Evolutionary conservation across 2,888 invertebrate genomes (phyloP).

Genomic region (Taphrorychus bicolor): DNA sequence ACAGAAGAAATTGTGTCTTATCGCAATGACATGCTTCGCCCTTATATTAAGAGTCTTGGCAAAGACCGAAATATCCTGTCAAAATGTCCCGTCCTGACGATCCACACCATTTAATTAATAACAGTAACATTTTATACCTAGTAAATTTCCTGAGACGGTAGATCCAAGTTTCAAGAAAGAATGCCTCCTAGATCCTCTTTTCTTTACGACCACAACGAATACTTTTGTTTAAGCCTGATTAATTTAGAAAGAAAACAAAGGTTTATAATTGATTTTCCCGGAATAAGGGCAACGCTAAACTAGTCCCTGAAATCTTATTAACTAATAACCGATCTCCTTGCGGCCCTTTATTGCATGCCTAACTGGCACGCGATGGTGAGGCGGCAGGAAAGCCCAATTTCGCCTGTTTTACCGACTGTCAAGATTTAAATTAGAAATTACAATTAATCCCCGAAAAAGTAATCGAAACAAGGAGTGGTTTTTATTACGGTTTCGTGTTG

Average conservation of each 20-base stretch:
- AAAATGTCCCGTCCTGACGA: no score
- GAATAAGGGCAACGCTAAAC: slow-evolving; percentile 8
- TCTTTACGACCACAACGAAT: no score
- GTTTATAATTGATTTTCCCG: slow-evolving; percentile 2
- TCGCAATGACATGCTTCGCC: no score
- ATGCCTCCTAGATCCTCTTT: no score
- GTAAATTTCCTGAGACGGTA: no score
- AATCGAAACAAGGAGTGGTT: slow-evolving; percentile 32
- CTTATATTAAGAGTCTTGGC: no score
- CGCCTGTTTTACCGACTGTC: slow-evolving; percentile 37
- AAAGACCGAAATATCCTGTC: no score
- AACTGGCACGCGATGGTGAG: slow-evolving; percentile 15
- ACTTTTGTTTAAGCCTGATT: no score
- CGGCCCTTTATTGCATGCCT: slow-evolving; percentile 12
- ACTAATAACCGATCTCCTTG: slow-evolving; percentile 26
- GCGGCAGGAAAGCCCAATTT: slow-evolving; percentile 26
- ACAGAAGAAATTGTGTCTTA: no score
- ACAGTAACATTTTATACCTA: no score
- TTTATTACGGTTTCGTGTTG: slow-evolving; percentile 37
- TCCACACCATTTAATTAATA: no score
- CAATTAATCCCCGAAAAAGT: slow-evolving; percentile 31
- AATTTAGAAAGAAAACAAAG: neutral
- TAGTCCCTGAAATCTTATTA: slow-evolving; percentile 20
- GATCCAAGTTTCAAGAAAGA: no score
- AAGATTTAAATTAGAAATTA: slow-evolving; percentile 37